These are phyloP conservation scores for Turritopsis rubra DNA, from an alignment of 30 jellyfish, hydroid and myxozoan species.

Conservation along the genomic window DNA sequence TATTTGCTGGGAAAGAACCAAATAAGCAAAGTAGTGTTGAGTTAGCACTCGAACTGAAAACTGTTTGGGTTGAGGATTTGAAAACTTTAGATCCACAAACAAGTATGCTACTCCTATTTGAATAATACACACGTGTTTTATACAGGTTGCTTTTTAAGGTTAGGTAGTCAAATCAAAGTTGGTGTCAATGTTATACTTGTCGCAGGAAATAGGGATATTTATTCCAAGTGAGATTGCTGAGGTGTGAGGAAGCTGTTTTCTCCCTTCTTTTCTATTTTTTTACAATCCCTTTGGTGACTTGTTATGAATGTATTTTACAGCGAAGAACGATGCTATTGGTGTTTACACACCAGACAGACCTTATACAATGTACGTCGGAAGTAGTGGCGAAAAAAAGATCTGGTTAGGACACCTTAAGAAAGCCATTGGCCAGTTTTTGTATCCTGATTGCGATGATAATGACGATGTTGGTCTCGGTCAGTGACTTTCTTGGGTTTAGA, in stretches of 20 bases:
- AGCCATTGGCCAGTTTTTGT: conserved; percentile 51
- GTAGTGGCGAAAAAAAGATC: conserved; percentile 59
- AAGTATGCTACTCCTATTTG: conserved; percentile 39
- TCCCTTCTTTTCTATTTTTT: too few relatives aligned
- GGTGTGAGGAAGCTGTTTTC: too few relatives aligned
- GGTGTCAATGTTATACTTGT: background rate
- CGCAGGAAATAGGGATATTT: too few relatives aligned
- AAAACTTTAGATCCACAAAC: conserved; percentile 88
- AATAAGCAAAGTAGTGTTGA: conserved; percentile 76
- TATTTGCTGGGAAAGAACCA: conserved; percentile 76
- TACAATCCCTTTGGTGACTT: too few relatives aligned
- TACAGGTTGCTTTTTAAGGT: background rate
- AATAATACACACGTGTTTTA: background rate
- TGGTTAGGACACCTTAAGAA: conserved; percentile 59
- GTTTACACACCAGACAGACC: conserved; percentile 91
- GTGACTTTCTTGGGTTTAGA: background rate
- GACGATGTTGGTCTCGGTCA: conserved; percentile 36
- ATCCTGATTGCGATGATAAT: conserved; percentile 34
- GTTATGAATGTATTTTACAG: conserved; percentile 15
- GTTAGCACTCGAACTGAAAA: conserved; percentile 71
- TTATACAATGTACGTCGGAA: conserved; percentile 77
- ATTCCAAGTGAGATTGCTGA: too few relatives aligned
- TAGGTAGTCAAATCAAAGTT: too few relatives aligned
- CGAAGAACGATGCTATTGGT: conserved; percentile 86
- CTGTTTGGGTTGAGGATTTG: conserved; percentile 89